These are phyloP conservation scores for Bungarus multicinctus DNA, from an alignment of 2,113 vertebrate species.

Conservation along the genomic window DNA sequence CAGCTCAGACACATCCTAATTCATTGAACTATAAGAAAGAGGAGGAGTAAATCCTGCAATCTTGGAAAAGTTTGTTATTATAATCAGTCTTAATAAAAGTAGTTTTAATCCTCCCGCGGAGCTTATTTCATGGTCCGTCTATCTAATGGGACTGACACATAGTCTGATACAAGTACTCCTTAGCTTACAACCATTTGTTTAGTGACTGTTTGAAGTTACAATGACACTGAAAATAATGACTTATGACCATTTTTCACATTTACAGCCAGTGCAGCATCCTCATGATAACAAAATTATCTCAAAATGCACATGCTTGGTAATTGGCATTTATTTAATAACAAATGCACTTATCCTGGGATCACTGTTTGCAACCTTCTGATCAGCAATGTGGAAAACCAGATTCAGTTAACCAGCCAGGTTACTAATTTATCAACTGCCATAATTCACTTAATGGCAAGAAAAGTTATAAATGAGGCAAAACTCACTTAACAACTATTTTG, in stretches of 20 bases:
- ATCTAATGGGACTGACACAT: background rate
- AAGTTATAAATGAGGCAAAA: background rate
- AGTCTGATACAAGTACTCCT: background rate
- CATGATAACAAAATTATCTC: background rate
- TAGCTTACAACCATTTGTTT: background rate
- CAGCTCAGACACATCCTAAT: background rate
- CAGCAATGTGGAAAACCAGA: background rate
- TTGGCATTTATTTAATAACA: background rate
- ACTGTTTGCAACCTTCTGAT: background rate
- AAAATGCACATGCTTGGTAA: background rate
- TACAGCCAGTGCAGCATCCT: background rate
- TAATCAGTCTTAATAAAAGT: background rate
- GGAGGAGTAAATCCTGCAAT: background rate
- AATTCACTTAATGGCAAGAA: background rate
- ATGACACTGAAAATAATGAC: no score
- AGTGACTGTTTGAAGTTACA: background rate
- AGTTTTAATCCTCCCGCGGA: background rate
- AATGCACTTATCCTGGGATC: background rate
- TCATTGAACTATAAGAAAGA: background rate
- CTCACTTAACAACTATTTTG: background rate
- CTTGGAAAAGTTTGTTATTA: background rate
- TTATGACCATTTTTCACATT: background rate
- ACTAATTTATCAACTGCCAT: background rate
- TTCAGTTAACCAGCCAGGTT: background rate
- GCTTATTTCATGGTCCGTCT: background rate